Percentiles rank a stretch among this genome's conserved stretches.
phyloP scores from a whole-genome alignment of 1,140 invertebrate species.

The Nasonia longicornis region DNA sequence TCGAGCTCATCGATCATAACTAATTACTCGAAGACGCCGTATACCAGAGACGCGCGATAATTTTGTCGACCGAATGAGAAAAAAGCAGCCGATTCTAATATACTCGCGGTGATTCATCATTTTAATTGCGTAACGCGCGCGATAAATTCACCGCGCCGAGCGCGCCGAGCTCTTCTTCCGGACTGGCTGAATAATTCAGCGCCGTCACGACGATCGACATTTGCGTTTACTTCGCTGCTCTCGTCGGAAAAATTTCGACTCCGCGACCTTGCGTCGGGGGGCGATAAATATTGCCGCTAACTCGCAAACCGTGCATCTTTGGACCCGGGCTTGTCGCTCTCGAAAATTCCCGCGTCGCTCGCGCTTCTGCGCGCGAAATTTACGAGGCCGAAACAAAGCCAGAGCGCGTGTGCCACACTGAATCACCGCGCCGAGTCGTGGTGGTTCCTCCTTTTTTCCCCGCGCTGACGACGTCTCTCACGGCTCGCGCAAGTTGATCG shows the following conservation, averaged over 20 bases:
- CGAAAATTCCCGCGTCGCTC: conserved; percentile 21
- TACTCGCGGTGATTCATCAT: not conserved
- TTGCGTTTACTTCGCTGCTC: not conserved
- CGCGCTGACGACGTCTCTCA: not conserved
- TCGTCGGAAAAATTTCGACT: not conserved
- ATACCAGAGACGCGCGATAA: not conserved
- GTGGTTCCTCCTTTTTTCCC: not conserved
- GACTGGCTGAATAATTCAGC: no score
- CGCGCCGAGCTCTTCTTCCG: not conserved
- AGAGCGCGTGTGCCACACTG: not conserved
- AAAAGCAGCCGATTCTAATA: not conserved
- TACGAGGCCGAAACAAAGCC: conserved; percentile 40
- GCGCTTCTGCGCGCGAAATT: conserved; percentile 28
- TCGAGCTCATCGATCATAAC: not conserved
- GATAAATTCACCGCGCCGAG: not conserved
- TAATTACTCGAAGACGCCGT: not conserved
- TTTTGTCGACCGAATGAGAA: not conserved
- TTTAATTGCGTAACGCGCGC: not conserved
- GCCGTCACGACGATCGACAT: not conserved
- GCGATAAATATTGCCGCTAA: conserved; percentile 27
- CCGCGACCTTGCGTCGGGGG: not conserved
- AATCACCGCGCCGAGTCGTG: not conserved
- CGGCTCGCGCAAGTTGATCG: conserved; percentile 23
- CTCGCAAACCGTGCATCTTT: conserved; percentile 13
- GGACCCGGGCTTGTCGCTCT: not conserved